Conservation (phyloP, 2,888 invertebrate species). For the Lasioglossum malachurum region DNA sequence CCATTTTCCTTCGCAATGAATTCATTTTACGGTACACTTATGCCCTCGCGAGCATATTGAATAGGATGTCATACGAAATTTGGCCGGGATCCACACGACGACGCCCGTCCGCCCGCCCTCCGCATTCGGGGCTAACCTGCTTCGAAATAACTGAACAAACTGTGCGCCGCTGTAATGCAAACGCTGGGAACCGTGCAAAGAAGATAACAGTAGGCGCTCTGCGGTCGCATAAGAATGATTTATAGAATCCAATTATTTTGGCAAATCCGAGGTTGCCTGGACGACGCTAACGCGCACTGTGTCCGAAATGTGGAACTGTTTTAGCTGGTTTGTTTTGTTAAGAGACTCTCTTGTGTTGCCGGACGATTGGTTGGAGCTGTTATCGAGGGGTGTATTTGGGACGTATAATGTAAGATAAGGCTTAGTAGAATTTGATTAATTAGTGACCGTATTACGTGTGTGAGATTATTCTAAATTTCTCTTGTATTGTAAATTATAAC, state of each 20-base stretch:
- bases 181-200: background rate
- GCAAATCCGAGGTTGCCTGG: background rate
- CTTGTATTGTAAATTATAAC: no score
- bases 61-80: conserved; percentile 29
- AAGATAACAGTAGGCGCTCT: background rate
- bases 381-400: background rate
- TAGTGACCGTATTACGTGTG: no score
- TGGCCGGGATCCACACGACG: background rate
- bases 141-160: background rate
- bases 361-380: background rate
- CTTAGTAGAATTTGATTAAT: background rate
- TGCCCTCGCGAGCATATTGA: conserved; percentile 24
- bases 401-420: background rate
- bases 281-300: background rate
- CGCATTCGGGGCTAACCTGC: background rate
- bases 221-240: conserved; percentile 14
- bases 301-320: background rate
- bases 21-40: conserved; percentile 39
- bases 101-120: background rate
- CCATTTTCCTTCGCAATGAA: conserved; percentile 34
- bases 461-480: no score
- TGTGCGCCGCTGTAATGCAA: background rate
- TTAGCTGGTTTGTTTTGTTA: background rate
- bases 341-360: background rate
- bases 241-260: conserved; percentile 12